Base-by-base conservation (phyloP, 2,113 vertebrate species). In the Ochotona princeps region DNA sequence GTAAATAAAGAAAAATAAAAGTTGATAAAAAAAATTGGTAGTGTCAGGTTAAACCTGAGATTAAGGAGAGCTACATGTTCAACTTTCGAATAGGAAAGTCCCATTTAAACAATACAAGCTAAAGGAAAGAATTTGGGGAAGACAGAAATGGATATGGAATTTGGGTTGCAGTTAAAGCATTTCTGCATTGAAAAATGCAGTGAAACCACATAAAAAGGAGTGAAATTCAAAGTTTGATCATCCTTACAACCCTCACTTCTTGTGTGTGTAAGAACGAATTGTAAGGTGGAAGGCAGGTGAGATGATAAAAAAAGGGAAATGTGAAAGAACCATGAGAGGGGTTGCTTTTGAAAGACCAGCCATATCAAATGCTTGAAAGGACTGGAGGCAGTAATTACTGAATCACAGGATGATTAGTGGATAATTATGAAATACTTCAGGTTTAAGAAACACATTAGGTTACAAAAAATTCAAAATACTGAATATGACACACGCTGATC, bases 41-140 rank as follows among this genome's bases (percentile, higher is more conserved):
- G 35, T 63, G 35, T 83, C 5, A 1, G 82, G 44, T 78, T 60
- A 66, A 78, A 17, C 83, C 7, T 18, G 30, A 90, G 23, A 65
- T 87, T 26, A 83, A 80, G 61, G 65, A 35, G 78, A 82, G n/a
- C 57, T 78, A 54, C 87, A 44, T 76, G 32, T 74, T 92, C 51
- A 79, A 80, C 20, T 69, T 78, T 79, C 12, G 18, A 13, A 70
- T 57, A 80, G 20, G 17, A 78, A 78, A 92, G 75, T 70, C 65
- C 23, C 14, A 44, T 47, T 74, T 86, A 79, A 44, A 86, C 44
- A 54, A 49, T n/a, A 72, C n/a, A 72, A 90, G 32, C 30, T 44
- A 66, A 70, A 14, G 18, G 25, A 82, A 28, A 35, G 18, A 92
- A 73, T 73, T 66, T 28, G 32, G 74, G 23, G 8, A 28, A 51